Evolutionary conservation across 2,113 vertebrate species (phyloP).

Genomic region (Tachuris rubrigastra): DNA sequence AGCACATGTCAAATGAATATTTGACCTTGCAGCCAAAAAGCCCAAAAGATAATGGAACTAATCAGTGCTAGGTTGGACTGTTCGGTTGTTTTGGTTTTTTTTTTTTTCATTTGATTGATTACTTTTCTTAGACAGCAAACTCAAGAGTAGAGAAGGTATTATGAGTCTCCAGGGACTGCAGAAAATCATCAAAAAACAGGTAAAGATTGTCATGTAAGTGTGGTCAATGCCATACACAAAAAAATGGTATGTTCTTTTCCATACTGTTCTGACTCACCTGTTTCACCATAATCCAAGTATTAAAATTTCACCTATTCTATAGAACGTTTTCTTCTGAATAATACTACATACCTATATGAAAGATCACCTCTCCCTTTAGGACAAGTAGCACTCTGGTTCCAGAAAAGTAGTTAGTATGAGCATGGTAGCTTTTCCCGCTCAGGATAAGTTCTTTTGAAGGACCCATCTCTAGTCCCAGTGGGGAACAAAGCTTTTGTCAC

Average conservation of each 20-base stretch:
- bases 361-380: neutral
- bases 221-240: neutral
- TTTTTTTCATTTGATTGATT: neutral
- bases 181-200: neutral
- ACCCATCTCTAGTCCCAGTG: neutral
- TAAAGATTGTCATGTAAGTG: neutral
- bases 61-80: neutral
- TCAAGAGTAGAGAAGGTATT: neutral
- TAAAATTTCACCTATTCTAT: neutral
- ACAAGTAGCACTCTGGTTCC: neutral
- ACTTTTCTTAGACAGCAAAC: neutral
- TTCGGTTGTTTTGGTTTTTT: fast-evolving
- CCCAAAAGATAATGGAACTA: neutral
- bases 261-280: neutral
- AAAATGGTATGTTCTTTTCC: neutral
- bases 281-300: neutral
- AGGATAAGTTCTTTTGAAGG: neutral
- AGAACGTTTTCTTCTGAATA: neutral
- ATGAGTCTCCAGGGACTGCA: neutral
- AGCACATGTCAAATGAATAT: neutral
- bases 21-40: neutral
- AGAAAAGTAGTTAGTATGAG: neutral
- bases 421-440: neutral
- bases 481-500: neutral
- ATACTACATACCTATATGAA: neutral